Base-by-base conservation (phyloP, 2,113 vertebrate genomes). In the Sisor rabdophorus region DNA sequence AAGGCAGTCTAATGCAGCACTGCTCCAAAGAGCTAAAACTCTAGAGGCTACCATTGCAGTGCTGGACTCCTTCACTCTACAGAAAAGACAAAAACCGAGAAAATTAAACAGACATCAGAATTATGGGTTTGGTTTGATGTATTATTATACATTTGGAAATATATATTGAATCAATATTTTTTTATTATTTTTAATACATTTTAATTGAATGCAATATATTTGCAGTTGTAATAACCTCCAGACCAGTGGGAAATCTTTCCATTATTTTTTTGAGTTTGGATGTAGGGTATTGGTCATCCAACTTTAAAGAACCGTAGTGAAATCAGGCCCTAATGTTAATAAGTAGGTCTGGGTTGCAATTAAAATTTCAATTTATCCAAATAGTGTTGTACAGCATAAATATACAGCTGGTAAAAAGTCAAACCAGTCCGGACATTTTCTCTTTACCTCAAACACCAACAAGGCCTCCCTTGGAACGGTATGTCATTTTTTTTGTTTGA, bases 61-160 rank as follows among this genome's bases (percentile, higher is more conserved):
- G 56, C 91, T 93, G 73, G 96, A 93, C 83, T 99, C 95, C 85
- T 95, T 95, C 36, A 97, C 86, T 79, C 97, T 98, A 74, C 24
- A 68, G 1, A 36, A 4, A 61, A 22, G 22, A 22, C 72, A 3
- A 19, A 40, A 56, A 65, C 11, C 0, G 12, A 69, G 11, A 28
- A 52, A 63, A 72, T 17, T 48, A 26, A 22, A 65, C 20, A 20
- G 17, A 11, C 16, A 24, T 4, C 26, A 60, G 7, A 60, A 59
- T 59, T 15, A 2, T 12, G 36, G 11, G 11, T 40, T 64, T 40
- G 11, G 19, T 44, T 44, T 44, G 5, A 44, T 10, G 5, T 44
- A 10, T 44, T 44, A 44, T 6, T 44, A 44, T 44, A 10, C 10
- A 44, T 44, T 44, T 44, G 10, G 40, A 44, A 44, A 7, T 44